Base-by-base conservation (phyloP, 2,888 invertebrate species). In the Lasius fuliginosus region DNA sequence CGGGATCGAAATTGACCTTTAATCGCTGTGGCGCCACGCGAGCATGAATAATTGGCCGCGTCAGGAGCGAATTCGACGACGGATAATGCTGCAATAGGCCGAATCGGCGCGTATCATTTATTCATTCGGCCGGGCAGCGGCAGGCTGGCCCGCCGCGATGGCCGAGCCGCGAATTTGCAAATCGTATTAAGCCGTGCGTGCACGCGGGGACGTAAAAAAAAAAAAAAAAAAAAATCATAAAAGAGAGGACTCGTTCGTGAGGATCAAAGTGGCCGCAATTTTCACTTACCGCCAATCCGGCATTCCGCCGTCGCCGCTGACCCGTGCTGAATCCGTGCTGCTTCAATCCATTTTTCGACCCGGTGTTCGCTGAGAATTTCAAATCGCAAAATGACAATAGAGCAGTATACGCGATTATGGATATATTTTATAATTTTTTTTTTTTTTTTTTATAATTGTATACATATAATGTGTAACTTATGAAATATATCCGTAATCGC, bases 21-120 rank as follows among this genome's bases (percentile, higher is more conserved):
- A 92, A 92, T 92, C 90, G 90, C 87, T 87, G 89, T 86, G 90
- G 91, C 90, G 90, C 91, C 90, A 91, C 89, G 91, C 89, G 87
- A 85, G 81, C 91, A 93, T 94, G 92, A 94, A 94, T 94, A 94
- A 94, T 94, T 94, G 93, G 90, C 87, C 91, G 89, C 92, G 91
- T 90, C 92, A 92, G 94, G 92, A 93, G 93, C 93, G 92, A 94
- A 94, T 94, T 94, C 92, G 92, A 90, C 91, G 93, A 90, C 89
- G 89, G 90, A 93, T 92, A 93, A 92, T 92, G 91, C 91, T 85
- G 88, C 90, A 84, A 90, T 90, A 88, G 77, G 88, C 81, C 87
- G 90, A 89, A 90, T 90, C 90, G 89, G 87, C 79, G 87, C 83
- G 83, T 88, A 92, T 94, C 90, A 94, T 93, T 93, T 93, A 94